These are phyloP conservation scores for Phoebastria nigripes DNA, from an alignment of 2,797 vertebrate genomes.

Conservation along the genomic window DNA sequence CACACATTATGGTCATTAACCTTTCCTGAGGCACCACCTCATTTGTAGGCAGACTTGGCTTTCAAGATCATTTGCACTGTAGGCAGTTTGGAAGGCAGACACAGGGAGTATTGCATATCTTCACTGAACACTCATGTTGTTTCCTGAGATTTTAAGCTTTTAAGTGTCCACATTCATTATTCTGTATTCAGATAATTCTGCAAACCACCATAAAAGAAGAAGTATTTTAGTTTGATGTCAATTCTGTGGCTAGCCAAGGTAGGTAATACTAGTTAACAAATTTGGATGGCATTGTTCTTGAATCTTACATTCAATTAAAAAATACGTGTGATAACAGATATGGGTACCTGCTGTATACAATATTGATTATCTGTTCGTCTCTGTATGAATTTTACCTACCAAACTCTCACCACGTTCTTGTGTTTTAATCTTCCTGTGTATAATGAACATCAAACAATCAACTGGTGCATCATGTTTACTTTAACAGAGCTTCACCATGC, in stretches of 20 bases:
- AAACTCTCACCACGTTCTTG: not conserved
- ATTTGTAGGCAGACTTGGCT: not conserved
- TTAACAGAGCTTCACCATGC: not conserved
- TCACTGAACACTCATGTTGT: not conserved
- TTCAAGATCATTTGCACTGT: not conserved
- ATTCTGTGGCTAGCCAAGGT: not conserved
- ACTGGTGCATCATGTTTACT: not conserved
- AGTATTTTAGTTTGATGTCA: not conserved
- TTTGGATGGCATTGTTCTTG: not conserved
- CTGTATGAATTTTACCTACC: not conserved
- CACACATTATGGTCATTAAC: not conserved
- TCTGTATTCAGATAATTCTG: not conserved
- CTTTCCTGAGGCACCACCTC: not conserved
- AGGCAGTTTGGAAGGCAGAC: not conserved
- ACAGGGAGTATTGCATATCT: not conserved
- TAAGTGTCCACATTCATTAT: not conserved
- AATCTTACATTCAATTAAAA: not conserved
- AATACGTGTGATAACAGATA: not conserved
- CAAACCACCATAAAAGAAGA: not conserved
- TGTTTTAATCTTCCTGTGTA: not conserved
- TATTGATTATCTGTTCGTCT: not conserved
- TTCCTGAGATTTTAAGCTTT: not conserved
- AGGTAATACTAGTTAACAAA: not conserved
- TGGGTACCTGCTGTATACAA: not conserved
- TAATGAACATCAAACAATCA: not conserved